Evolutionary conservation across 2,113 vertebrate species (phyloP), one percentile per base, ranked within the genome.

Genomic region (Egretta garzetta): DNA sequence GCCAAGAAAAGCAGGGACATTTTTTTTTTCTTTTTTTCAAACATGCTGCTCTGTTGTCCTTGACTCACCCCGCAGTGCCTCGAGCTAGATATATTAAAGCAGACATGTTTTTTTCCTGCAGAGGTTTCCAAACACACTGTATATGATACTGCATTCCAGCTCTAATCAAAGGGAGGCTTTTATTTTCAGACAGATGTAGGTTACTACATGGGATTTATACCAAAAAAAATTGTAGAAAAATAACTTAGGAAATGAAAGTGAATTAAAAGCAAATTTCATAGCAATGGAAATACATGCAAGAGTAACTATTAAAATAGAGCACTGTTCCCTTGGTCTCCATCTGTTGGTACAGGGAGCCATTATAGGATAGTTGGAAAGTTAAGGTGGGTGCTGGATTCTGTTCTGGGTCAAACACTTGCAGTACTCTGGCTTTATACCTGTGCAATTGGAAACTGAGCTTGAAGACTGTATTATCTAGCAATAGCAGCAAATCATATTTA

Each of bases 241-340:
- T 92, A 83, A 72, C 53, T 89, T 76, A 77, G 91, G 94, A 96
- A 95, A 96, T 96, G 77, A 79, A 94, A 93, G 74, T 83, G 56
- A 97, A 86, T 89, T 80, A 77, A 95, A 91, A 94, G 80, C 41
- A 39, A 95, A 37, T 96, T 96, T 92, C 80, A 21, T 71, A 81
- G 76, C 76, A 88, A 10, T 53, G 47, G 86, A 84, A 91, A 86
- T 86, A 91, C 89, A 84, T 81, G n/a, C 22, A 74, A 87, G 30
- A 82, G 66, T 59, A 66, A 14, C 53, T 74, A 19, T 80, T 80
- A 82, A 86, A 93, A 35, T 6, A 67, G 81, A 93, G 67, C 58
- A 5, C 41, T 58, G 47, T 62, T 94, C 47, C 77, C 55, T 83
- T 96, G 86, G 33, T 60, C 74, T 75, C 26, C 41, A 27, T 82